Conservation (phyloP, 2,113 vertebrate genomes). For the Etia nguti region DNA sequence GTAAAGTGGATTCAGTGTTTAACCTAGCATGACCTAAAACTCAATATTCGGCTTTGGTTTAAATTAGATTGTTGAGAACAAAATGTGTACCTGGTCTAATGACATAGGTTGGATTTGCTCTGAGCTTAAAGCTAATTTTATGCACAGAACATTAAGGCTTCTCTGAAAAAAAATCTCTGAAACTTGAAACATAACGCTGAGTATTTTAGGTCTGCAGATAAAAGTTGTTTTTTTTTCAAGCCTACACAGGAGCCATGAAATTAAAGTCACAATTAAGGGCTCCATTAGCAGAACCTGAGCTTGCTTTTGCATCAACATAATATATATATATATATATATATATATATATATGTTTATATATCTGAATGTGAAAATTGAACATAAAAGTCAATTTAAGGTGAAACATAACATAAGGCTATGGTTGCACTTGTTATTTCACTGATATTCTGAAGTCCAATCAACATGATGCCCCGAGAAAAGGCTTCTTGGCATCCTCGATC, state of each 20-base stretch:
- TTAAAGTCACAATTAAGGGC: not conserved
- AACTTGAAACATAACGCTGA: not conserved
- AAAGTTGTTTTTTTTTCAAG: not conserved
- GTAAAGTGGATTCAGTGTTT: constrained; percentile 51
- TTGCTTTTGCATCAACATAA: constrained; percentile 5
- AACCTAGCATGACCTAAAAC: constrained; percentile 26
- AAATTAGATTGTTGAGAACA: constrained; percentile 39
- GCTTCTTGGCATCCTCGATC: not conserved
- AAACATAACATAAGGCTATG: constrained; percentile 18
- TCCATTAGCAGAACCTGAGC: constrained; percentile 34
- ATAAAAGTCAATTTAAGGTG: not conserved
- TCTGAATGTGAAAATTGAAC: constrained; percentile 3
- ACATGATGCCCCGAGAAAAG: not conserved
- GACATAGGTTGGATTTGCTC: constrained; percentile 13
- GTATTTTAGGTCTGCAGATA: constrained; percentile 24
- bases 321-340: not conserved
- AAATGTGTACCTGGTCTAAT: not conserved
- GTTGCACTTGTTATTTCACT: not conserved
- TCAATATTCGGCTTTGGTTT: constrained; percentile 57
- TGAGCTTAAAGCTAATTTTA: constrained; percentile 21
- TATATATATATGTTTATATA: not conserved
- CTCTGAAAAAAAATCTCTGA: constrained; percentile 6
- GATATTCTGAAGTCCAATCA: not conserved
- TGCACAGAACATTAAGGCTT: constrained; percentile 52
- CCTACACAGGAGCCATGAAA: constrained; percentile 5